Evolutionary conservation across 1,140 invertebrate genomes (phyloP).

Genomic region (Lordiphosa mommai): DNA sequence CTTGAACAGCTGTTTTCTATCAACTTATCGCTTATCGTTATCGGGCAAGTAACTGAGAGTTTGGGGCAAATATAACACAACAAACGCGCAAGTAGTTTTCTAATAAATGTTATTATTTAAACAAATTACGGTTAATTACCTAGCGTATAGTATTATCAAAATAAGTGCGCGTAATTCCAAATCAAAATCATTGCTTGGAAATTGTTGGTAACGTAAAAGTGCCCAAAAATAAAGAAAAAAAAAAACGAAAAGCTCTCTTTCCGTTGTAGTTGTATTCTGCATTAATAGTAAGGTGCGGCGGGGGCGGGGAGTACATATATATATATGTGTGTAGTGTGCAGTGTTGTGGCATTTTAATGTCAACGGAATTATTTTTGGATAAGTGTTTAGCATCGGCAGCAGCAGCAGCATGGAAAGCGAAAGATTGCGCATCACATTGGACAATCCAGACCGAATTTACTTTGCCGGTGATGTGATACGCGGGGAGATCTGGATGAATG

Average conservation of each 20-base stretch:
- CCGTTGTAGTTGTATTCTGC: constrained; percentile 10
- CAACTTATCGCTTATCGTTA: constrained; percentile 2
- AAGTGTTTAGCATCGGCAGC: constrained; percentile 51
- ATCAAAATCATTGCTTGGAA: background rate
- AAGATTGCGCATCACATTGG: constrained; percentile 68
- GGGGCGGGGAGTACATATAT: background rate
- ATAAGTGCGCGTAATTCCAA: background rate
- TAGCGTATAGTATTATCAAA: constrained; percentile 24
- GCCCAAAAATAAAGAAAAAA: background rate
- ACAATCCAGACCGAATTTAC: constrained; percentile 67
- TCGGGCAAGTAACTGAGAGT: constrained; percentile 4
- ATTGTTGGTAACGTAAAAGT: background rate
- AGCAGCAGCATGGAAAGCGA: constrained; percentile 69
- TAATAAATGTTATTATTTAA: constrained; percentile 36
- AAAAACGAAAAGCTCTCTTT: constrained; percentile 12
- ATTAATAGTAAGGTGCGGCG: constrained; percentile 14
- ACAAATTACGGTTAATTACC: background rate
- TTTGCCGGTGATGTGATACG: constrained; percentile 70
- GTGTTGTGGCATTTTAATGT: constrained; percentile 49
- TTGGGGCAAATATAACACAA: constrained; percentile 26
- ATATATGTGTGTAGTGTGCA: constrained; percentile 11
- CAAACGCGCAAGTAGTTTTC: constrained; percentile 29
- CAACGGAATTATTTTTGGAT: constrained; percentile 65
- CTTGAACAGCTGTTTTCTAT: constrained; percentile 22
- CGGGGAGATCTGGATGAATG: constrained; percentile 71